phyloP scores from a whole-genome alignment of 2,888 invertebrate species.

The Orthosia gracilis region DNA sequence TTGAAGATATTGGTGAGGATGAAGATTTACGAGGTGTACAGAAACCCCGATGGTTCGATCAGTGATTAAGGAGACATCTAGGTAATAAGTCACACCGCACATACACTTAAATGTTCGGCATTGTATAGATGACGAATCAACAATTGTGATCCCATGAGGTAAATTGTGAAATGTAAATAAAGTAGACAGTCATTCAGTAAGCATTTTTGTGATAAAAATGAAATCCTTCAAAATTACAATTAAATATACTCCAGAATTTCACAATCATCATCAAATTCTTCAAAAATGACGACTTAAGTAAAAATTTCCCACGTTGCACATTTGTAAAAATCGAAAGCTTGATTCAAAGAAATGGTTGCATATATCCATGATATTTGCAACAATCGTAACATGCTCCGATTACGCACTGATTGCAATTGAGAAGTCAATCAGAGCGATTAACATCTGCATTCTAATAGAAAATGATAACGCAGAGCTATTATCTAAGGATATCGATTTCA shows the following conservation, averaged over 20 bases:
- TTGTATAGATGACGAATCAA: background rate
- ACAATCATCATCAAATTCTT: slow-evolving; percentile 25
- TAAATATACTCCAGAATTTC: background rate
- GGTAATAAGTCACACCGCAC: background rate
- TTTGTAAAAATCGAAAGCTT: slow-evolving; percentile 34
- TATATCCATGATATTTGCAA: slow-evolving; percentile 32
- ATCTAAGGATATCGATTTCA: slow-evolving; percentile 21
- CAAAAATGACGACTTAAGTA: background rate
- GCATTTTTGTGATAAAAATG: background rate
- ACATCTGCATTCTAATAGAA: slow-evolving; percentile 60
- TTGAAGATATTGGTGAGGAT: slow-evolving; percentile 11
- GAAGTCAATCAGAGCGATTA: slow-evolving; percentile 63
- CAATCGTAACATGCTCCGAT: slow-evolving; percentile 46
- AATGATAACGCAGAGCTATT: slow-evolving; percentile 20
- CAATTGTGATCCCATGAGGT: too few relatives aligned
- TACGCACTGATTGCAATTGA: slow-evolving; percentile 51
- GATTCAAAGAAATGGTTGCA: slow-evolving; percentile 49
- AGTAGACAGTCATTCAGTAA: background rate
- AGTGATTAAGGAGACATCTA: slow-evolving; percentile 15
- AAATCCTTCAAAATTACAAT: slow-evolving; percentile 1
- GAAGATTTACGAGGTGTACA: slow-evolving; percentile 6
- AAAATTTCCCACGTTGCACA: background rate
- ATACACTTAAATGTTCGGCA: background rate
- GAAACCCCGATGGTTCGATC: background rate
- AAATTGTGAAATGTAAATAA: background rate